phyloP scores from a whole-genome alignment of 2,888 invertebrate species.

The Agelastica alni region DNA sequence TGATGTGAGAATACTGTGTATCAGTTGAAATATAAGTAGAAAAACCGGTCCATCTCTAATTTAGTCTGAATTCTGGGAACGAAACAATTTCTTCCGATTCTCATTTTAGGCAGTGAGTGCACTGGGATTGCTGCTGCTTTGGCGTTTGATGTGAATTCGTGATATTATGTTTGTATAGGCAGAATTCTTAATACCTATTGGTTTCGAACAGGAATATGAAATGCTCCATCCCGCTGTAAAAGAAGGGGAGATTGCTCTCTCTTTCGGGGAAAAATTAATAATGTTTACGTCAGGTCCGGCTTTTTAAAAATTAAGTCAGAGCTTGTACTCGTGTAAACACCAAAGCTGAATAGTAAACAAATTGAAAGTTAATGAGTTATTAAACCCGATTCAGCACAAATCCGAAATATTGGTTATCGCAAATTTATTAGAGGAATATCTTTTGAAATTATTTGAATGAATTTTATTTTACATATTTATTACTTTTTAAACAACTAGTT shows the following conservation, averaged over 20 bases:
- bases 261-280: conserved; percentile 6
- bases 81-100: conserved; percentile 27
- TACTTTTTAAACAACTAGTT: no score
- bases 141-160: conserved; percentile 22
- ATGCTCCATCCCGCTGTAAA: conserved; percentile 9
- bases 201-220: conserved; percentile 20
- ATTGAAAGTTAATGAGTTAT: no score
- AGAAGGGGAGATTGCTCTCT: conserved; percentile 11
- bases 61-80: conserved; percentile 19
- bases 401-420: no score
- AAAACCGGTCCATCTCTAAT: conserved; percentile 10
- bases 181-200: conserved; percentile 25
- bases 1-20: no score
- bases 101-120: conserved; percentile 21
- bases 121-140: conserved; percentile 20
- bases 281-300: neutral
- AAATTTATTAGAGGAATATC: no score
- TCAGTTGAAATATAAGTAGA: no score
- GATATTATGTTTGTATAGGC: conserved; percentile 28
- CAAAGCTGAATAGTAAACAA: no score
- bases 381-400: no score
- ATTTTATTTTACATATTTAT: no score
- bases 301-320: no score
- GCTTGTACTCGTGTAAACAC: no score
- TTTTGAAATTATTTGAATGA: no score